Percentiles rank a stretch among this genome's conserved stretches.
These are phyloP conservation scores for Mastacembelus armatus DNA, from an alignment of 2,797 vertebrate genomes.

Conservation along the genomic window DNA sequence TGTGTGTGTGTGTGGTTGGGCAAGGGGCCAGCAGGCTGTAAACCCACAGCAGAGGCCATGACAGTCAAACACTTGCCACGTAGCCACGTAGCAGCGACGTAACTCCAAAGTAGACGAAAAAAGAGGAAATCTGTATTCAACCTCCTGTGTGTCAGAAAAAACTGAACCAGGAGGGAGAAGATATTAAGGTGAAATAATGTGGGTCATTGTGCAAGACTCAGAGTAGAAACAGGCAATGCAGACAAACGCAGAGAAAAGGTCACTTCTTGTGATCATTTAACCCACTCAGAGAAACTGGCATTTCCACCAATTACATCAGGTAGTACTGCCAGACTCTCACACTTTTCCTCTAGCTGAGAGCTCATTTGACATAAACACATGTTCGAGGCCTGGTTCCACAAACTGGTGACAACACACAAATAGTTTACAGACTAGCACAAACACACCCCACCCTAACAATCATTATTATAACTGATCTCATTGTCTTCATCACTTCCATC, in stretches of 20 bases:
- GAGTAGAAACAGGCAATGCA: conserved; percentile 16
- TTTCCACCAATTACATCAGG: conserved; percentile 58
- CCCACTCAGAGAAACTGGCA: conserved; percentile 29
- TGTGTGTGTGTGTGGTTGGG: conserved; percentile 65
- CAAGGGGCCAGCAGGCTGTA: conserved; percentile 75
- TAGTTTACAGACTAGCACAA: conserved; percentile 13
- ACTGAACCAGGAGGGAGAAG: background rate
- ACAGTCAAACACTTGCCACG: conserved; percentile 74
- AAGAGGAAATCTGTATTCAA: conserved; percentile 1
- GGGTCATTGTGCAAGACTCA: conserved; percentile 33
- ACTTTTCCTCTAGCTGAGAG: conserved; percentile 7
- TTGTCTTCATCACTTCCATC: conserved; percentile 20
- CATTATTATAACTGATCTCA: conserved; percentile 32
- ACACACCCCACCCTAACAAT: conserved; percentile 5
- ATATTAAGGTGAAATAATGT: conserved; percentile 35
- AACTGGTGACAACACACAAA: conserved; percentile 39
- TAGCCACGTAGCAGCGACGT: conserved; percentile 66
- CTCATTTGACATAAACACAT: conserved; percentile 35
- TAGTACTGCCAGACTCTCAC: conserved; percentile 7
- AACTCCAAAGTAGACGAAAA: conserved; percentile 36
- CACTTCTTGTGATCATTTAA: conserved; percentile 34
- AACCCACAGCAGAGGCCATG: conserved; percentile 74
- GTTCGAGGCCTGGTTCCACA: conserved; percentile 22
- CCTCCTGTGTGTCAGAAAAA: conserved; percentile 5
- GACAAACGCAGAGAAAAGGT: conserved; percentile 38